Base-by-base conservation (phyloP, 2,888 invertebrate genomes). In the Sepiola atlantica region DNA sequence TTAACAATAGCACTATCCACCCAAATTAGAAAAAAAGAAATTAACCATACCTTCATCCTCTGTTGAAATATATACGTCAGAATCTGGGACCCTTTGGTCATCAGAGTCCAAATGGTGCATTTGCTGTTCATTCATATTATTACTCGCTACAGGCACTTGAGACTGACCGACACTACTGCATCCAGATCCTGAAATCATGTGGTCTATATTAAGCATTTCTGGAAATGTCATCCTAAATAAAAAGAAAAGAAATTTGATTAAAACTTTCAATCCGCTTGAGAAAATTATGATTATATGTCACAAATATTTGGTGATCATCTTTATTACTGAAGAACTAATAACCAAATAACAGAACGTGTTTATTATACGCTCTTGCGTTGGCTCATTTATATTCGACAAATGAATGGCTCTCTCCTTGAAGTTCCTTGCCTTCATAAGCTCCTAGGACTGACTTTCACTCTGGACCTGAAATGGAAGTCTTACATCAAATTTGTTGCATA, bases 181-280 rank as follows among this genome's bases (percentile, higher is more conserved):
- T 95, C 95, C 92, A 96, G 96, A 91, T 96, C 97, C 95, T 93
- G 97, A 98, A 35, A 98, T 98, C 96, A 98, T 98, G 90, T 98
- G 98, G 97, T 98, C 99, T 96, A 99, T 97, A 97, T 99, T 98
- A 93, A 99, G 97, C 32, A 98, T 98, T 97, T 98, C 98, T 10
- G 98, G 98, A 97, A 99, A 99, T 8, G 98, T 98, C 95, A 99
- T 98, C 97, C 98, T 98, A 96, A 35, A 97, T n/a, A n/a, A 97
- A 94, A 94, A 95, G 14, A 12, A 90, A 90, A 24, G 35, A 24
- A 28, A 16, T 91, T 21, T 18, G 0, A n/a, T 77, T 16, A 77
- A 77, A 32, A 32, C 12, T n/a, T 12, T n/a, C 28, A 77, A 77
- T 77, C n/a, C 77, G 14, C n/a, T 32, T 45, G 45, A 45, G 45